Conservation (phyloP, 2,797 vertebrate species). For the Argya squamiceps region DNA sequence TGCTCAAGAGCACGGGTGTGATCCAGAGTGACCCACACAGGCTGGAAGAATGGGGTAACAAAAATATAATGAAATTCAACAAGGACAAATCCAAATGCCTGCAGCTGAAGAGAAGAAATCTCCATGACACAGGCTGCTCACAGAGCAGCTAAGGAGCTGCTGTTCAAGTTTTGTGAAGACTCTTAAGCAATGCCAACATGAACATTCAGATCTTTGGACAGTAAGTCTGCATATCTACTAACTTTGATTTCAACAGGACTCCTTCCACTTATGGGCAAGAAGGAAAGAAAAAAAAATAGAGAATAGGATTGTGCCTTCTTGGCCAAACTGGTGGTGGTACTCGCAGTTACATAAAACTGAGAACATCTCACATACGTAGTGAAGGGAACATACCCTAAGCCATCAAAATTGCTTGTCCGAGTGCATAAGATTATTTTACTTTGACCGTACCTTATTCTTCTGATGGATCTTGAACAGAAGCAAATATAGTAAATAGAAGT, state of each 20-base stretch:
- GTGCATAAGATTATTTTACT: background rate
- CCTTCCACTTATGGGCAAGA: background rate
- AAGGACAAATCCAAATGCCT: background rate
- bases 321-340: background rate
- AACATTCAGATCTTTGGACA: background rate
- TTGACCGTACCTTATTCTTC: conserved; percentile 85
- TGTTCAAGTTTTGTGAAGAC: background rate
- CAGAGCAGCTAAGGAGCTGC: background rate
- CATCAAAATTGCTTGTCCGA: background rate
- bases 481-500: conserved; percentile 90
- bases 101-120: background rate
- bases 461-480: conserved; percentile 87
- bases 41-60: background rate
- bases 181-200: background rate
- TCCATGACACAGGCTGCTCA: background rate
- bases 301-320: background rate
- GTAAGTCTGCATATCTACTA: fast-evolving
- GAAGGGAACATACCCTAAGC: background rate
- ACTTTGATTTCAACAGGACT: background rate
- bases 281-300: background rate
- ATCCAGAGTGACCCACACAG: background rate
- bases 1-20: background rate
- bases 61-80: background rate
- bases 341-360: background rate
- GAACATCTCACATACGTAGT: fast-evolving